Evolutionary conservation across 2,888 invertebrate species (phyloP).

Genomic region (Dryocosmus kuriphilus): DNA sequence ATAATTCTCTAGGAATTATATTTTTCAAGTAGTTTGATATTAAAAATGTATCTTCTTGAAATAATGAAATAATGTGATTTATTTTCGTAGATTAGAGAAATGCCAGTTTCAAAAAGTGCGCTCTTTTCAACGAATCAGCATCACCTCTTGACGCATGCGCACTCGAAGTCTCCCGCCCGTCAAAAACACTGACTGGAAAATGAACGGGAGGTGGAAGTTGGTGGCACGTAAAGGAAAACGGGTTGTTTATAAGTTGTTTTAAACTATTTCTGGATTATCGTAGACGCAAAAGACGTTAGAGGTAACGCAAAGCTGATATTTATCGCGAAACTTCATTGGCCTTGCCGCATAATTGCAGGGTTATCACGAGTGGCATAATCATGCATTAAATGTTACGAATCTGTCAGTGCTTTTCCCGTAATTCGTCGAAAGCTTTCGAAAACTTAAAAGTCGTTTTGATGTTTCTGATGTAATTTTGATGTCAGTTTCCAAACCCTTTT

Average conservation of each 20-base stretch:
- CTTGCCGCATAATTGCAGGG: constrained; percentile 25
- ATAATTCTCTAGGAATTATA: neutral
- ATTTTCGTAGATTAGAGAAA: neutral
- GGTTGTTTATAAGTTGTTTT: constrained; percentile 8
- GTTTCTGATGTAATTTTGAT: neutral
- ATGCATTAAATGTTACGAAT: constrained; percentile 28
- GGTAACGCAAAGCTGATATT: constrained; percentile 13
- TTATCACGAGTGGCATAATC: constrained; percentile 34
- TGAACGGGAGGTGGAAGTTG: neutral
- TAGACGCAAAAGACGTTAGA: constrained; percentile 12
- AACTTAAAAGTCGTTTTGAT: neutral
- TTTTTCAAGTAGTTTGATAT: neutral
- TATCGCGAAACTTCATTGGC: constrained; percentile 31
- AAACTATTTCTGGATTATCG: constrained; percentile 34
- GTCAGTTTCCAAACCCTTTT: neutral
- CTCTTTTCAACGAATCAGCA: neutral
- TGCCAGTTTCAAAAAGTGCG: neutral
- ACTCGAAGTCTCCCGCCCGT: neutral
- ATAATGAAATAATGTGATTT: neutral
- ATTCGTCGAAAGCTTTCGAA: constrained; percentile 5
- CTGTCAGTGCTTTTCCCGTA: constrained; percentile 11
- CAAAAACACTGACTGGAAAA: neutral
- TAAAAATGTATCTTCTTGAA: neutral
- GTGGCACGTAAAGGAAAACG: neutral
- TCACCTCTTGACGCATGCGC: neutral